Percentiles rank a stretch among this genome's conserved stretches.
Evolutionary conservation across 2,113 vertebrate genomes (phyloP).

Genomic region (Campylomormyrus tamandua): DNA sequence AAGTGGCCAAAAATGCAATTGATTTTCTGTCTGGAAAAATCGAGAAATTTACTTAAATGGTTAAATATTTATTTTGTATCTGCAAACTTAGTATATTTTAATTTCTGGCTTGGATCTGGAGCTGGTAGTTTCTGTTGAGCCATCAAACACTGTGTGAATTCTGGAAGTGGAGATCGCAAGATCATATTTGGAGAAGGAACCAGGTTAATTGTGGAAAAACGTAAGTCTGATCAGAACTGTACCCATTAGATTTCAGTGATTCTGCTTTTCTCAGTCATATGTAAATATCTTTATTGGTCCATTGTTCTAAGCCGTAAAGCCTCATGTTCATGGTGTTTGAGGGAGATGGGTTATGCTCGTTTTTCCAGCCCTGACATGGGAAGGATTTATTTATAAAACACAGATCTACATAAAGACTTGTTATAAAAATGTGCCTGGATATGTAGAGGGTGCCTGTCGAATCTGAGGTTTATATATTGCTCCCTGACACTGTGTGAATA

Average conservation of each 20-base stretch:
- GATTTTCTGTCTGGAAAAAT: background rate
- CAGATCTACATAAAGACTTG: background rate
- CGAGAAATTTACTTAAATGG: background rate
- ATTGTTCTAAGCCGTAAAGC: background rate
- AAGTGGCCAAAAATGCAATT: background rate
- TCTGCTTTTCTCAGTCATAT: background rate
- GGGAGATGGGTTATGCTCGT: background rate
- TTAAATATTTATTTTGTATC: background rate
- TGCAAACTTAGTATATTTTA: background rate
- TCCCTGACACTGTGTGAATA: background rate
- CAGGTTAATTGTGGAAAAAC: slow-evolving; percentile 16
- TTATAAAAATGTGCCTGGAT: background rate
- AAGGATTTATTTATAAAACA: background rate
- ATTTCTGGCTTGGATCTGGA: background rate
- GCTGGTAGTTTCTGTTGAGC: background rate
- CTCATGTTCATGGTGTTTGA: background rate
- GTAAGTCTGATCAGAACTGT: slow-evolving; percentile 3
- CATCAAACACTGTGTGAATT: slow-evolving; percentile 7
- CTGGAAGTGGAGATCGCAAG: background rate
- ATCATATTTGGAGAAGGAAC: slow-evolving; percentile 24
- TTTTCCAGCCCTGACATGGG: background rate
- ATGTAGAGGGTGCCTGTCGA: background rate
- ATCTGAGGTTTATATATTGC: background rate
- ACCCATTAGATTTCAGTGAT: background rate
- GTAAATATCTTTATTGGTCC: background rate